These are phyloP conservation scores for Carassius gibelio DNA, from an alignment of 2,113 vertebrate genomes.

Conservation along the genomic window DNA sequence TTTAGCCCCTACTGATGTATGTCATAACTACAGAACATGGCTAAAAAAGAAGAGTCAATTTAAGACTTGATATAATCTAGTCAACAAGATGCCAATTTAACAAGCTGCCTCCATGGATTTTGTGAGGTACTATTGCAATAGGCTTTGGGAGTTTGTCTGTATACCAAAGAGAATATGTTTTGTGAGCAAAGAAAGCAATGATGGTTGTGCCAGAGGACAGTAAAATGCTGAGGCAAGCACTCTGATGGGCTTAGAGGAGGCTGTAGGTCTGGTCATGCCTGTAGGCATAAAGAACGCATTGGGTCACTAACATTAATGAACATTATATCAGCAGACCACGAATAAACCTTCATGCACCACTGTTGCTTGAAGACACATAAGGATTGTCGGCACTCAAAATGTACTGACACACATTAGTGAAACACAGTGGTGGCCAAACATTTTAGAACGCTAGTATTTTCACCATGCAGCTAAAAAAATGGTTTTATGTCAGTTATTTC, in stretches of 20 bases:
- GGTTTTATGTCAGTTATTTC: no score
- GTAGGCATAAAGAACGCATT: neutral
- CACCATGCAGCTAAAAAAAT: no score
- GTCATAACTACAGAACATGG: neutral
- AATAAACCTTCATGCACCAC: conserved; percentile 16
- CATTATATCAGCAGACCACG: neutral
- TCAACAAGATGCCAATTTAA: neutral
- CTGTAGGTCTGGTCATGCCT: conserved; percentile 5
- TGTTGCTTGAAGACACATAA: neutral
- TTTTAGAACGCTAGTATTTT: no score
- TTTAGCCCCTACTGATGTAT: neutral
- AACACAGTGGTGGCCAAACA: neutral
- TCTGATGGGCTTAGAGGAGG: neutral
- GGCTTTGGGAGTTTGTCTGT: conserved; percentile 6
- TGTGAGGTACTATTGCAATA: neutral
- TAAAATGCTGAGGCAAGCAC: conserved; percentile 19
- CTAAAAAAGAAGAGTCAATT: neutral
- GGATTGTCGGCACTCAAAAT: neutral
- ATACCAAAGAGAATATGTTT: neutral
- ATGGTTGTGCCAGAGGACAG: neutral
- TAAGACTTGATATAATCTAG: neutral
- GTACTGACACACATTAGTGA: conserved; percentile 1
- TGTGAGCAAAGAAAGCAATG: neutral
- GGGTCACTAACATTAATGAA: neutral
- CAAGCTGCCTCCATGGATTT: neutral